These are phyloP conservation scores for Cotesia vestalis DNA, from an alignment of 1,140 invertebrate genomes.

Conservation along the genomic window DNA sequence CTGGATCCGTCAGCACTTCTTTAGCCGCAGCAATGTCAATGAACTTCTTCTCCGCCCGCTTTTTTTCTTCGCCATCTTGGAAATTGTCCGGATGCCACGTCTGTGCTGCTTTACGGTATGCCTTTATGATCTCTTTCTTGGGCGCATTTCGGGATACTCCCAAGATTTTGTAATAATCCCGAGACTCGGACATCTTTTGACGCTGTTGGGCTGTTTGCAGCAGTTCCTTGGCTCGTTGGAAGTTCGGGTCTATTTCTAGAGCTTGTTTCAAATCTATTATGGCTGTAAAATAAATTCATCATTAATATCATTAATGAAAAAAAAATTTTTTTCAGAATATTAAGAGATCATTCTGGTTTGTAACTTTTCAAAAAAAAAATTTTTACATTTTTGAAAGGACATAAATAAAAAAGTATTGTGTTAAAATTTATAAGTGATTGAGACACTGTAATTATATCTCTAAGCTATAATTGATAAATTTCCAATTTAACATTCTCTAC, in stretches of 20 bases:
- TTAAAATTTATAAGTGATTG: too few relatives aligned
- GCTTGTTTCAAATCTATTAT: conserved; percentile 88
- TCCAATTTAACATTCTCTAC: conserved; percentile 78
- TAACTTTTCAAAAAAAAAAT: too few relatives aligned
- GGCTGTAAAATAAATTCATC: conserved; percentile 70
- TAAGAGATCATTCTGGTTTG: too few relatives aligned
- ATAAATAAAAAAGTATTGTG: too few relatives aligned
- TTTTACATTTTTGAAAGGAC: too few relatives aligned
- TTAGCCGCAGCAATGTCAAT: conserved; percentile 99
- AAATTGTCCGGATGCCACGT: conserved; percentile 99
- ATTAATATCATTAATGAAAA: conserved; percentile 27
- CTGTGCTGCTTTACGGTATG: conserved; percentile 95
- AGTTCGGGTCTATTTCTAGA: conserved; percentile 82
- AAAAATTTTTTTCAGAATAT: too few relatives aligned
- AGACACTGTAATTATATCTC: conserved; percentile 38
- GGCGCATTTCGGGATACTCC: conserved; percentile 84
- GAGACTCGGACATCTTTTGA: conserved; percentile 90
- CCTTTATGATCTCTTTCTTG: conserved; percentile 95
- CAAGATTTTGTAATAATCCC: conserved; percentile 99
- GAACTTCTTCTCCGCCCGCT: conserved; percentile 96
- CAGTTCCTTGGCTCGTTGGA: conserved; percentile 88
- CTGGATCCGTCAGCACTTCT: conserved; percentile 87
- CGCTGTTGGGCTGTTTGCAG: conserved; percentile 89
- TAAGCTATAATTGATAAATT: conserved; percentile 72
- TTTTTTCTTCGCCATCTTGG: conserved; percentile 88